These are phyloP conservation scores for Cosmia trapezina DNA, from an alignment of 2,888 invertebrate genomes.

Conservation along the genomic window DNA sequence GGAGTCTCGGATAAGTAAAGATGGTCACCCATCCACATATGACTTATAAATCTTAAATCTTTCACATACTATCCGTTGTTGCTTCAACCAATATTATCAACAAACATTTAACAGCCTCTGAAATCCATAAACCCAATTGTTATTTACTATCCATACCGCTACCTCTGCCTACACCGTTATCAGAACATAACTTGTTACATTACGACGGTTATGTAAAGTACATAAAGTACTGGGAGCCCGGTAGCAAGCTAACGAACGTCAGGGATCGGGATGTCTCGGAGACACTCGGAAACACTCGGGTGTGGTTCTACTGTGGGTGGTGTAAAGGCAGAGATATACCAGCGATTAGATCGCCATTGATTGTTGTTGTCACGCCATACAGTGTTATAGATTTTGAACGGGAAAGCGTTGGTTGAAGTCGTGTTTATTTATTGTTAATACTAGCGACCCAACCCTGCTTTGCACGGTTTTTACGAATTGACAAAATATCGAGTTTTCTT, in stretches of 20 bases:
- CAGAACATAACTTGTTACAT: slow-evolving; percentile 46
- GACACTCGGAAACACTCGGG: slow-evolving; percentile 42
- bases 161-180: slow-evolving; percentile 32
- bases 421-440: slow-evolving; percentile 9
- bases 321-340: slow-evolving; percentile 35
- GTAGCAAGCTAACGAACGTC: slow-evolving; percentile 67
- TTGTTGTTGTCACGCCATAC: slow-evolving; percentile 32
- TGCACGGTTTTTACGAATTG: too few species aligned
- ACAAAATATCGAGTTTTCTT: too few species aligned
- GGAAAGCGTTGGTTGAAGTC: slow-evolving; percentile 12
- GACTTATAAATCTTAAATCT: neutral
- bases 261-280: slow-evolving; percentile 51
- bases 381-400: slow-evolving; percentile 31
- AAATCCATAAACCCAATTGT: slow-evolving; percentile 42
- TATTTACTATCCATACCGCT: slow-evolving; percentile 49
- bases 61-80: neutral
- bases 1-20: too few species aligned
- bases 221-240: slow-evolving; percentile 54
- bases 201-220: slow-evolving; percentile 57
- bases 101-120: neutral
- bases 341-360: slow-evolving; percentile 47
- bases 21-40: too few species aligned
- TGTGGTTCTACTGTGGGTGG: slow-evolving; percentile 51
- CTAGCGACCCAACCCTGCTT: too few species aligned
- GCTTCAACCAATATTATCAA: neutral